Percentiles rank a stretch among this genome's conserved stretches.
Evolutionary conservation across 2,113 vertebrate species (phyloP).

Genomic region (Petromus typicus): DNA sequence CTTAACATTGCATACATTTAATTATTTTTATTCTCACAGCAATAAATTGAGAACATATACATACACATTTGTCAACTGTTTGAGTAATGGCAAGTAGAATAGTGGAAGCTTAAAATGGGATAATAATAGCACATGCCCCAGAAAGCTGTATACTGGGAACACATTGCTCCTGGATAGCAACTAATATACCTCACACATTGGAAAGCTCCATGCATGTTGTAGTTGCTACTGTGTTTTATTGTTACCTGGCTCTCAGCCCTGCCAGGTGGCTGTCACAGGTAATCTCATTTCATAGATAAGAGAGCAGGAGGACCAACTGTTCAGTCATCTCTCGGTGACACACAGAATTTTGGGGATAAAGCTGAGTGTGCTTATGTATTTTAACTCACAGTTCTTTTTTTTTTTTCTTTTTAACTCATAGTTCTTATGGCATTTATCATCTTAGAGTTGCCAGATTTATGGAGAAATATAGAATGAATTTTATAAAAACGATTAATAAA

Average conservation of each 20-base stretch:
- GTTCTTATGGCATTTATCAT: neutral
- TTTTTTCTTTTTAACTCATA: neutral
- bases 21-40: neutral
- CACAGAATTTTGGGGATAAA: no score
- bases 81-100: neutral
- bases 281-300: neutral
- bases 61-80: neutral
- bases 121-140: neutral
- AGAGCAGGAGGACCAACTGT: neutral
- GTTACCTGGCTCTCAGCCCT: neutral
- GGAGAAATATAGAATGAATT: neutral
- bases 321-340: neutral
- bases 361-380: neutral
- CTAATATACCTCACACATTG: fast-evolving
- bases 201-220: fast-evolving
- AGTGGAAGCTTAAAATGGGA: neutral
- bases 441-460: neutral
- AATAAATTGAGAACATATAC: slow-evolving; percentile 12
- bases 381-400: neutral
- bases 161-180: neutral
- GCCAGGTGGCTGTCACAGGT: neutral
- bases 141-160: no score
- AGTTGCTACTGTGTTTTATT: neutral
- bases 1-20: neutral
- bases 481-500: neutral